Evolutionary conservation across 2,113 vertebrate species (phyloP).

Genomic region (Charadrius vociferus): DNA sequence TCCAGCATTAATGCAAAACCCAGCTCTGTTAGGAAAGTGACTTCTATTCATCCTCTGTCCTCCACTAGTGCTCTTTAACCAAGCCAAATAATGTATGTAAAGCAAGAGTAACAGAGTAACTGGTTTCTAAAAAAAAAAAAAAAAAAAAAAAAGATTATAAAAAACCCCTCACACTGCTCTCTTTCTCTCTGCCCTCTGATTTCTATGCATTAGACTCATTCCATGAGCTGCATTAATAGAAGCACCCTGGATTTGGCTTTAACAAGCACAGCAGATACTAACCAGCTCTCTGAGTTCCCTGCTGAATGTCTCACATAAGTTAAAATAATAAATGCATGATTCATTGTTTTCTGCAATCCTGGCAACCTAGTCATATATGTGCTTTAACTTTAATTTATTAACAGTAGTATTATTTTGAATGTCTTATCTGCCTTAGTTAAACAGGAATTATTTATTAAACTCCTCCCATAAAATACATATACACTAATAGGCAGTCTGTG

Average conservation of each 20-base stretch:
- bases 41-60: not conserved
- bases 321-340: not conserved
- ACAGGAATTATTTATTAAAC: not conserved
- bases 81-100: not conserved
- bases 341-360: not conserved
- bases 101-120: not conserved
- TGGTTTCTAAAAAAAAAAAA: not conserved
- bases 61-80: not conserved
- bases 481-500: not conserved
- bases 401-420: not conserved
- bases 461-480: not conserved
- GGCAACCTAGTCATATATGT: rapidly evolving
- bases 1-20: not conserved
- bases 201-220: not conserved
- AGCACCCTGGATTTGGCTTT: not conserved
- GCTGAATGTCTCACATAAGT: not conserved
- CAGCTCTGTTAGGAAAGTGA: not conserved
- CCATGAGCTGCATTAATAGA: not conserved
- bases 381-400: not conserved
- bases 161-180: not conserved
- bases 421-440: not conserved
- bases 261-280: not conserved
- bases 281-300: not conserved
- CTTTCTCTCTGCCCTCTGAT: not conserved
- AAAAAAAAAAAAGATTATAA: not conserved